A percentile compares a stretch with the other conserved stretches of the same genome.
phyloP scores from a whole-genome alignment of 2,888 invertebrate species.

The Ptychoptera albimana region DNA sequence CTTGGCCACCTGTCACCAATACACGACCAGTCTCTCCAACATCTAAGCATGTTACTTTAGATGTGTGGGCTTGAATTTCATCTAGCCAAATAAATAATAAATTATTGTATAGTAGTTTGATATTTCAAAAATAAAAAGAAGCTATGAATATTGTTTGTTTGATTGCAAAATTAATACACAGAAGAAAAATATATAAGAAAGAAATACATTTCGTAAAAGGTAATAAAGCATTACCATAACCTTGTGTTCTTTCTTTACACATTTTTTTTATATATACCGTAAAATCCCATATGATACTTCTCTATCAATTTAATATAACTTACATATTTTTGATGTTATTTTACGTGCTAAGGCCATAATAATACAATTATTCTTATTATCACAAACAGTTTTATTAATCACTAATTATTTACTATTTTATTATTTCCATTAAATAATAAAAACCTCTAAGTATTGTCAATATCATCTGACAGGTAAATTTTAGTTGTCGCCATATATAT shows the following conservation, averaged over 20 bases:
- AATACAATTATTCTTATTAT: slow-evolving; percentile 9
- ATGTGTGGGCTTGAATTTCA: slow-evolving; percentile 30
- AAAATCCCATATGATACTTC: background rate
- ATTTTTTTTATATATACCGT: background rate
- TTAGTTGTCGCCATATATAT: no score
- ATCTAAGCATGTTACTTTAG: slow-evolving; percentile 29
- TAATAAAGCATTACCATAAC: slow-evolving; percentile 10
- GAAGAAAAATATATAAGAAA: no score
- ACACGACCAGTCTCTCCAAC: slow-evolving; percentile 30
- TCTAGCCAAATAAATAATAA: slow-evolving; percentile 16
- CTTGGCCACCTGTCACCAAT: slow-evolving; percentile 65
- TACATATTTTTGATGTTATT: slow-evolving; percentile 30
- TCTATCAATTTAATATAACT: slow-evolving; percentile 14
- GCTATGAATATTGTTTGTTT: no score
- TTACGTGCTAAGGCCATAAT: slow-evolving; percentile 30
- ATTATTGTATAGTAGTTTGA: background rate
- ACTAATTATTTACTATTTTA: no score
- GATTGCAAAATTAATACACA: no score
- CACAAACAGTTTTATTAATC: no score
- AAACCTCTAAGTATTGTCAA: no score
- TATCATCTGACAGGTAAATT: no score
- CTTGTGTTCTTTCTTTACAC: slow-evolving; percentile 8
- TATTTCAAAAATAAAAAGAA: background rate
- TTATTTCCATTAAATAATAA: no score
- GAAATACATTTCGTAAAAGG: background rate